Base-by-base conservation (phyloP, 2,797 vertebrate species). In the Pipistrellus pipistrellus region DNA sequence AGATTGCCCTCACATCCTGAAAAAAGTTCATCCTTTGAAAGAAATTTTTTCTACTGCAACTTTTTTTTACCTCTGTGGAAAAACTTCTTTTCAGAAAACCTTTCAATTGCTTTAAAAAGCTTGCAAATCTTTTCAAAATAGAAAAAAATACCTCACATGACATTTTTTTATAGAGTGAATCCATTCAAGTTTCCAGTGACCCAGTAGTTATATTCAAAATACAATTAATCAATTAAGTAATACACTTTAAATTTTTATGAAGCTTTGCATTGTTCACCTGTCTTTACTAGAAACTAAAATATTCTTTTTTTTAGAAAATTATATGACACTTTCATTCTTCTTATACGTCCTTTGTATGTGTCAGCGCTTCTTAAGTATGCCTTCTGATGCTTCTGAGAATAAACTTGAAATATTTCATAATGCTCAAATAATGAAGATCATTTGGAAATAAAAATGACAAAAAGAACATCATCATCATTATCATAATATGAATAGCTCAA, bases 91-190 rank as follows among this genome's bases (percentile, higher is more conserved):
- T 92, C 48, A 80, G 57, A 59, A 88, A 32, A 81, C 38, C 69
- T 91, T 14, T 90, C 30, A 88, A 25, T 88, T 66, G 8, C 13
- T 69, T 77, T 93, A 44, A 81, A 87, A 80, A 77, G 44, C 41
- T 75, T 92, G 66, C 51, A 78, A 91, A 46, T 88, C 25, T 25
- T 87, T 86, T 93, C 30, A 90, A 90, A 93, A 86, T 84, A 80
- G 77, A 72, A 80, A 95, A 95, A 87, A 4, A 30, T n/a, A 72
- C 68, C 83, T 30, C 32, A 51, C 4, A 0, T 94, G 73, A n/a
- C 25, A 11, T 87, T 30, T 89, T 41, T 96, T 73, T 78, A 0
- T n/a, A 69, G 23, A 82, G 46, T 59, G 48, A 96, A 82, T 51
- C 10, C 44, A 53, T 35, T 73, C 2, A 88, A 71, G 17, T 90